These are phyloP conservation scores for Syrmaticus mikado DNA, from an alignment of 2,113 vertebrate species.

Conservation along the genomic window DNA sequence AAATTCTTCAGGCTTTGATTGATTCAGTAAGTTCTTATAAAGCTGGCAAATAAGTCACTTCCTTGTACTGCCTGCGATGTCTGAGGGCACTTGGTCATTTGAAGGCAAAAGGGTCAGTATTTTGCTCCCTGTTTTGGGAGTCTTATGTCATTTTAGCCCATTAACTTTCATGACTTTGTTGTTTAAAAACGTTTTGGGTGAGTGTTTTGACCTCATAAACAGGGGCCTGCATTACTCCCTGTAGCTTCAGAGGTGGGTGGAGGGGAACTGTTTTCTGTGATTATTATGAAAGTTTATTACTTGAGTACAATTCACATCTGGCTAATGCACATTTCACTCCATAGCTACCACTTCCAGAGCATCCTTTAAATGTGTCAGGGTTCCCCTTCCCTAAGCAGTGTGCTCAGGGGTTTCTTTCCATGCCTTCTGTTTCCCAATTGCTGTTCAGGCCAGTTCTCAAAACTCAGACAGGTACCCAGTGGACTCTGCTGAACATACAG, in stretches of 20 bases:
- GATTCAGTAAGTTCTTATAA: background rate
- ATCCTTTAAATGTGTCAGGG: background rate
- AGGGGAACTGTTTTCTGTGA: background rate
- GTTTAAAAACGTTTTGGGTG: background rate
- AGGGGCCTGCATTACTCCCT: background rate
- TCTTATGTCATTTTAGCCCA: background rate
- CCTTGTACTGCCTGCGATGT: background rate
- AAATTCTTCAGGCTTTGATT: background rate
- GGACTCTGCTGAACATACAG: background rate
- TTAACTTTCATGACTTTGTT: constrained; percentile 12
- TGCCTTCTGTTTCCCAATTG: background rate
- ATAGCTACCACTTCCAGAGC: background rate
- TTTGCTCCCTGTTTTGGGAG: background rate
- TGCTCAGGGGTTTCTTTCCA: background rate
- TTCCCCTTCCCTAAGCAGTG: background rate
- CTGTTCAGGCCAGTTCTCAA: background rate
- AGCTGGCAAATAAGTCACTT: background rate
- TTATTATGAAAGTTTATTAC: background rate
- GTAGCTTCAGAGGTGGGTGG: background rate
- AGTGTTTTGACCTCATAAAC: constrained; percentile 11
- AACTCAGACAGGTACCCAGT: background rate
- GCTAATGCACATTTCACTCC: background rate
- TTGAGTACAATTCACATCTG: background rate
- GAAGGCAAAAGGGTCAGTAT: background rate
- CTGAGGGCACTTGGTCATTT: background rate